Evolutionary conservation across 1,140 invertebrate species (phyloP).

Genomic region (Melitaea cinxia): DNA sequence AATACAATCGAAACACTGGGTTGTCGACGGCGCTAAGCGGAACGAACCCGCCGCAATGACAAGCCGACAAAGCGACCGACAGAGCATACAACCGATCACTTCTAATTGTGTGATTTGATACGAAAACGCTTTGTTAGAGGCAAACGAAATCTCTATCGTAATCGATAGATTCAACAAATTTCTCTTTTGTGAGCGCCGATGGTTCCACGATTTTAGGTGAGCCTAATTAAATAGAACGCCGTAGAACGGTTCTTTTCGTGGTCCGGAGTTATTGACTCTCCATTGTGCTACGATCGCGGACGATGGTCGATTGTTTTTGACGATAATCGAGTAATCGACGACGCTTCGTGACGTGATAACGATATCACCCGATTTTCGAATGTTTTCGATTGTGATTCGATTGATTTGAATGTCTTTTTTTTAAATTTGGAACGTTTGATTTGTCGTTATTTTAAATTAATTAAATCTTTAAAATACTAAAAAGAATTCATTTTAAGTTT

Average conservation of each 20-base stretch:
- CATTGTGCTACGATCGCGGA: constrained; percentile 28
- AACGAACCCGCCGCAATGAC: constrained; percentile 54
- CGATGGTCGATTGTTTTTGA: constrained; percentile 47
- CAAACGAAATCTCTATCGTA: constrained; percentile 68
- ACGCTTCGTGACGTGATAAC: constrained; percentile 39
- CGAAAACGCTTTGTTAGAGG: constrained; percentile 74
- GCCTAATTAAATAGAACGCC: constrained; percentile 69
- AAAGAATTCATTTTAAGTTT: too few relatives aligned
- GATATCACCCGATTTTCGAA: constrained; percentile 18
- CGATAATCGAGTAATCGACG: constrained; percentile 53
- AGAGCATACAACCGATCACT: constrained; percentile 63
- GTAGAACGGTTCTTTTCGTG: constrained; percentile 44
- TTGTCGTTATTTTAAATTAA: not conserved
- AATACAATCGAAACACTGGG: not conserved
- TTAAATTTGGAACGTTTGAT: not conserved
- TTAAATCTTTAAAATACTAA: too few relatives aligned
- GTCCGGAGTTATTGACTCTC: constrained; percentile 40
- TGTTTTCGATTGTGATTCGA: not conserved
- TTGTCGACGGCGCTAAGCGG: constrained; percentile 24
- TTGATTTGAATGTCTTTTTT: not conserved
- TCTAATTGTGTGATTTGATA: constrained; percentile 80
- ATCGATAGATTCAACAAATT: constrained; percentile 75
- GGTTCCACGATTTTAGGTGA: constrained; percentile 59
- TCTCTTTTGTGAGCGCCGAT: constrained; percentile 69
- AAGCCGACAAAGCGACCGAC: constrained; percentile 73